Percentiles rank a stretch among this genome's conserved stretches.
phyloP scores from a whole-genome alignment of 2,888 invertebrate genomes.

The Geophilus truncorum region DNA sequence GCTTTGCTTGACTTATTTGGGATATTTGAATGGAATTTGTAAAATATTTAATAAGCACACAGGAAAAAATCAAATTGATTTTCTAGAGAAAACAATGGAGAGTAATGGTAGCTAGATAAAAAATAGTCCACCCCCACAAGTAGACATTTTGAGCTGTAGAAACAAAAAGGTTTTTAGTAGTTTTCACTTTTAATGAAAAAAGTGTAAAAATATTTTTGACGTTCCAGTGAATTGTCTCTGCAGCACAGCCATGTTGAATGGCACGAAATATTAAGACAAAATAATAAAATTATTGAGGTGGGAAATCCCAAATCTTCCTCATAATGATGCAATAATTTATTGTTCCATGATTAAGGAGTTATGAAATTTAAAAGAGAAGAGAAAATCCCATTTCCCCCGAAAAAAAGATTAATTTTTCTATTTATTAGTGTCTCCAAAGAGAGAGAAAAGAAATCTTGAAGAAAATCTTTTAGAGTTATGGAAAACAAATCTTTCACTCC shows the following conservation, averaged over 20 bases:
- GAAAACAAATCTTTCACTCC: constrained; percentile 23
- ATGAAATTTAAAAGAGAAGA: constrained; percentile 6
- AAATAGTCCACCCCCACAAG: constrained; percentile 25
- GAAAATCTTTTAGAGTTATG: neutral
- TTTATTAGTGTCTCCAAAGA: constrained; percentile 27
- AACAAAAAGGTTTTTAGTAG: constrained; percentile 18
- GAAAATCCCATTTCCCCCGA: constrained; percentile 24
- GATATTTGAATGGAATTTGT: constrained; percentile 18
- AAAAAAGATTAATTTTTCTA: constrained; percentile 16
- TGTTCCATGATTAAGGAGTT: constrained; percentile 25
- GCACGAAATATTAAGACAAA: neutral
- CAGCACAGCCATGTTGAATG: constrained; percentile 25
- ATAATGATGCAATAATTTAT: constrained; percentile 24
- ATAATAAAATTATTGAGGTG: neutral
- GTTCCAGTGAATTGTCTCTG: constrained; percentile 27
- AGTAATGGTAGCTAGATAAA: constrained; percentile 25
- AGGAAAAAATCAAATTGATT: constrained; percentile 1
- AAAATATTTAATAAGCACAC: constrained; percentile 27
- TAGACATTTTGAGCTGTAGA: constrained; percentile 24
- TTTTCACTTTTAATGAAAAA: constrained; percentile 11
- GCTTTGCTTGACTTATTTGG: constrained; percentile 8
- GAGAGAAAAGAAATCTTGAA: neutral
- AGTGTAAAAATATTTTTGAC: constrained; percentile 25
- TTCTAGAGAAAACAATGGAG: constrained; percentile 12
- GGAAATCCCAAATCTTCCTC: constrained; percentile 25